phyloP scores from a whole-genome alignment of 2,113 vertebrate species.

The Nansenia antarctica region DNA sequence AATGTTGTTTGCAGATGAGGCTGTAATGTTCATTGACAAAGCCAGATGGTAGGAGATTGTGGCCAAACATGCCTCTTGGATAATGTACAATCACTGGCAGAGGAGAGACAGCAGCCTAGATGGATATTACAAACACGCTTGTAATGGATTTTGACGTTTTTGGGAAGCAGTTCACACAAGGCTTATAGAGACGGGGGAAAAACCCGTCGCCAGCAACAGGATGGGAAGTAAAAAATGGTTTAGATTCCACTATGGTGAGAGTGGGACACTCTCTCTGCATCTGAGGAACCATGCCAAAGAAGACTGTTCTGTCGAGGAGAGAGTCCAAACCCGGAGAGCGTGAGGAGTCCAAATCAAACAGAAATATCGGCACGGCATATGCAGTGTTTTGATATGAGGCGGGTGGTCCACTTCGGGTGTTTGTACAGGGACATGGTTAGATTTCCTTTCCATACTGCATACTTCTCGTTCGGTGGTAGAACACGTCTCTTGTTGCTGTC shows the following conservation, averaged over 20 bases:
- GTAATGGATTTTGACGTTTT: constrained; percentile 74
- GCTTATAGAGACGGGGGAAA: constrained; percentile 59
- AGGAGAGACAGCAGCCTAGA: constrained; percentile 66
- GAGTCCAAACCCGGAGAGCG: constrained; percentile 8
- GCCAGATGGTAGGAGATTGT: constrained; percentile 77
- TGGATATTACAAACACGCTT: constrained; percentile 75
- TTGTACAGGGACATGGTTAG: constrained; percentile 22
- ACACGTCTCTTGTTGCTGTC: constrained; percentile 38
- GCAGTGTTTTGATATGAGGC: constrained; percentile 37
- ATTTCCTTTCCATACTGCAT: constrained; percentile 14
- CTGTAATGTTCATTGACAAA: constrained; percentile 69
- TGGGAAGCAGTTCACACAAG: constrained; percentile 64
- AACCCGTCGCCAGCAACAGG: constrained; percentile 56
- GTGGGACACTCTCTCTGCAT: constrained; percentile 44
- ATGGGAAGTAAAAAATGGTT: constrained; percentile 62
- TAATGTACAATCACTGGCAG: constrained; percentile 73
- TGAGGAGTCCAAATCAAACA: constrained; percentile 46
- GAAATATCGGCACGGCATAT: constrained; percentile 8
- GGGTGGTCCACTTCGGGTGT: constrained; percentile 47
- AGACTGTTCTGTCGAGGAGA: constrained; percentile 26
- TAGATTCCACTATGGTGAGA: constrained; percentile 54
- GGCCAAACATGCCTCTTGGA: constrained; percentile 77
- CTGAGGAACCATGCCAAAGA: constrained; percentile 30
- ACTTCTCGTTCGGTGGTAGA: constrained; percentile 33
- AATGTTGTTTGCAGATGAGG: constrained; percentile 75